Percentiles rank a stretch among this genome's conserved stretches.
Conservation (phyloP, 2,888 invertebrate genomes). For the Fissipunctia ypsillon region DNA sequence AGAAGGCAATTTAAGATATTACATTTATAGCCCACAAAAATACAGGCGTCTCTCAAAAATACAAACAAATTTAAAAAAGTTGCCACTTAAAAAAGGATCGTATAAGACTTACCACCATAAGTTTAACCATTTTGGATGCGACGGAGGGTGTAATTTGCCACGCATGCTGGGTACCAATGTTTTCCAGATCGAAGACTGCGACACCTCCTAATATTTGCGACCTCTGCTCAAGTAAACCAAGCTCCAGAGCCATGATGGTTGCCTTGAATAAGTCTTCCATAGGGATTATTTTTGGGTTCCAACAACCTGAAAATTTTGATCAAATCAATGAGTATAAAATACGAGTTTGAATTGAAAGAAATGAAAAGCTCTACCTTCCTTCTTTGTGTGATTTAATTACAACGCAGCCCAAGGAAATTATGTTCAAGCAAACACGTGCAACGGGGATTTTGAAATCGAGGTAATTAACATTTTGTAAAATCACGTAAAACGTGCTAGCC, state of each 20-base stretch:
- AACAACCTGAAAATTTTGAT: constrained; percentile 90
- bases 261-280: constrained; percentile 93
- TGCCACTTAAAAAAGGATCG: neutral
- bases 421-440: neutral
- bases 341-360: neutral
- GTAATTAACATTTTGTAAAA: too few species aligned
- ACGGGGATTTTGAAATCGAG: neutral
- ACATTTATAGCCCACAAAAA: neutral
- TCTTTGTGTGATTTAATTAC: neutral
- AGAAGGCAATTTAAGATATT: neutral
- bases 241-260: constrained; percentile 92
- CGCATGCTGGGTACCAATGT: constrained; percentile 93
- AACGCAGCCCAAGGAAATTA: neutral
- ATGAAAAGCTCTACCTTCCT: neutral
- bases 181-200: constrained; percentile 94
- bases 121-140: constrained; percentile 92
- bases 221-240: constrained; percentile 93
- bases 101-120: constrained; percentile 91
- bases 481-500: neutral
- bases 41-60: too few species aligned
- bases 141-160: constrained; percentile 93
- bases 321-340: neutral
- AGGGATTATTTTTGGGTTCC: constrained; percentile 93
- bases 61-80: neutral
- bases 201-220: constrained; percentile 95